Conservation (phyloP, 2,797 vertebrate genomes). For the Argyrosomus regius region DNA sequence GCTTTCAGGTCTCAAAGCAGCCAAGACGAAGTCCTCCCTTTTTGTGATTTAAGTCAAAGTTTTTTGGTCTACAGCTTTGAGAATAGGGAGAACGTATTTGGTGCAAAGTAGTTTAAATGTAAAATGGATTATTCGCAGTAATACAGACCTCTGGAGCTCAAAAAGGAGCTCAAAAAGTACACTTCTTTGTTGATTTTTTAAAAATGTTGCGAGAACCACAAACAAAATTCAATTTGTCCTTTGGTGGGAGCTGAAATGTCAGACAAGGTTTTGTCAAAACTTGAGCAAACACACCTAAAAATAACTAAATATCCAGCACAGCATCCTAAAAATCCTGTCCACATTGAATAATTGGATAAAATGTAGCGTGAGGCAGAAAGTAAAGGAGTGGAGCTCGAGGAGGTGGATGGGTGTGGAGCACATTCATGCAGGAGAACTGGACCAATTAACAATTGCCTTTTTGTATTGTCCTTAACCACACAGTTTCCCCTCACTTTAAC, state of each 20-base stretch:
- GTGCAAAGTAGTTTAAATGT: background rate
- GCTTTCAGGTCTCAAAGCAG: background rate
- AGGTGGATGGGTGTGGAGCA: background rate
- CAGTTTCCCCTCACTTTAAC: background rate
- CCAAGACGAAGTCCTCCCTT: background rate
- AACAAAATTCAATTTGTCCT: background rate
- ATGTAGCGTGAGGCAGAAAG: background rate
- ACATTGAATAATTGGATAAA: background rate
- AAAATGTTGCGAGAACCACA: background rate
- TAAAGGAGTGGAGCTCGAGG: background rate
- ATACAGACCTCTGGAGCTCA: background rate
- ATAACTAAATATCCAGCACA: fast-evolving
- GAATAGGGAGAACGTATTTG: background rate
- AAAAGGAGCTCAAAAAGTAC: too few relatives aligned
- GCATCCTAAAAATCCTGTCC: background rate
- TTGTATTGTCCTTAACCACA: slow-evolving; percentile 20
- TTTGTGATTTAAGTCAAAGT: background rate
- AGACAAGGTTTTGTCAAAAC: background rate
- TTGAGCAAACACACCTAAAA: background rate
- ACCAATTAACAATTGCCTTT: slow-evolving; percentile 21
- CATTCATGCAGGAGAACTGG: background rate
- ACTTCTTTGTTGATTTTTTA: background rate
- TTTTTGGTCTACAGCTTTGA: background rate
- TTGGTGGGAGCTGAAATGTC: background rate
- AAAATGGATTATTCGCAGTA: background rate